Base-by-base conservation (phyloP, 2,888 invertebrate species). In the Poecilobothrus nobilitatus region DNA sequence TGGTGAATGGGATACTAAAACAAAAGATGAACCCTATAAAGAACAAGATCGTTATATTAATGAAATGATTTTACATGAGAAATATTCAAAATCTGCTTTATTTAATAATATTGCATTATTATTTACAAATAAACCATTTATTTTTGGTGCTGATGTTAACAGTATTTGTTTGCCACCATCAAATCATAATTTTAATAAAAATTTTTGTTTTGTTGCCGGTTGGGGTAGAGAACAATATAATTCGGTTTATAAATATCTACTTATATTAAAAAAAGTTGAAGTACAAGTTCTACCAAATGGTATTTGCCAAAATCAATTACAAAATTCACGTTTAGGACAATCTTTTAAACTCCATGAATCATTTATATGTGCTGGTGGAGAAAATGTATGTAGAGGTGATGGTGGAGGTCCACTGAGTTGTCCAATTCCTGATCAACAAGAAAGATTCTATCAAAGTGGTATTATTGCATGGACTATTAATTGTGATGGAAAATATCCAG, bases 1-100 rank as follows among this genome's bases (percentile, higher is more conserved):
- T 0, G 93, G 93, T 0, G 93, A 93, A 79, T 93, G 93, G 92
- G 92, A 93, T 81, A 89, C 92, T 0, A 90, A 91, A 79, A 90
- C 90, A 0, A 83, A 82, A 0, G 87, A 87, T 70, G 93, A 93
- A 77, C 82, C 89, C 9, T 84, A 86, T 68, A 87, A 87, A 0
- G 87, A 86, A 73, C 88, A 90, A 77, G 91, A 92, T 76, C 82
- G 86, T 53, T 72, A 76, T 0, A 87, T 87, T 0, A 69, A 73
- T 8, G 73, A 74, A 21, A 75, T 81, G n/a, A 74, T 81, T 9
- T 74, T 69, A 3, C 81, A 82, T 75, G 77, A 84, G 76, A 83
- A 85, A 0, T 92, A 86, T 80, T 37, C 37, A 8, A 37, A 10
- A 37, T 37, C 10, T 8, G 10, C 37, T 8, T 81, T 91, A 7